Evolutionary conservation across 1,140 invertebrate species (phyloP).

Genomic region (Monochamus saltuarius): DNA sequence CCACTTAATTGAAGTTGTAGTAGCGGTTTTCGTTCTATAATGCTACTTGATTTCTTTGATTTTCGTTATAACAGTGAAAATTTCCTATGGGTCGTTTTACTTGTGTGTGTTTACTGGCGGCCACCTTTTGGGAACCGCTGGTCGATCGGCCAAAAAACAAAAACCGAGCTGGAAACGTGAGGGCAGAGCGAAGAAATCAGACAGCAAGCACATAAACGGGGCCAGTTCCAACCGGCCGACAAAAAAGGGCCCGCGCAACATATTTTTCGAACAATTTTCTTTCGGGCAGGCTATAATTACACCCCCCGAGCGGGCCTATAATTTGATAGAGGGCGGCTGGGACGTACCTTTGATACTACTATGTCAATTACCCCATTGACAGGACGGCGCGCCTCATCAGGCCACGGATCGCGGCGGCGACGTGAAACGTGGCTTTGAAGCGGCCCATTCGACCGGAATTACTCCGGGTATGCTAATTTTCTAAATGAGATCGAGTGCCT

Average conservation of each 20-base stretch:
- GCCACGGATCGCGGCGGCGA: slow-evolving; percentile 10
- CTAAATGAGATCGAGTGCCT: too few relatives aligned
- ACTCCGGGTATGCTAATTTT: slow-evolving; percentile 19
- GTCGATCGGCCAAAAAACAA: slow-evolving; percentile 13
- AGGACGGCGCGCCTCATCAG: slow-evolving; percentile 11
- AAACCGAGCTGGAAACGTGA: slow-evolving; percentile 15
- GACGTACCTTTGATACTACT: slow-evolving; percentile 50
- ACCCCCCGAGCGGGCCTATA: slow-evolving; percentile 47
- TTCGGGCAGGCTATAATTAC: slow-evolving; percentile 50
- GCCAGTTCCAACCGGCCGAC: slow-evolving; percentile 11
- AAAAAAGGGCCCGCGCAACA: slow-evolving; percentile 35
- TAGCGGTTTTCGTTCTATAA: too few relatives aligned
- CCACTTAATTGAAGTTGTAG: too few relatives aligned
- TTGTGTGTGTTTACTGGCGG: too few relatives aligned
- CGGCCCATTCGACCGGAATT: slow-evolving; percentile 21
- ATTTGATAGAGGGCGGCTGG: slow-evolving; percentile 43
- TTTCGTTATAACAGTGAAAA: too few relatives aligned
- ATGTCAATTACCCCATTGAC: slow-evolving; percentile 49
- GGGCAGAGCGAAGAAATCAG: slow-evolving; percentile 25
- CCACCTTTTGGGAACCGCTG: slow-evolving; percentile 6
- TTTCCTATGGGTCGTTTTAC: too few relatives aligned
- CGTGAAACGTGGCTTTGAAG: slow-evolving; percentile 34
- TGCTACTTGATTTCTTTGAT: too few relatives aligned
- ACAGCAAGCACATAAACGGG: slow-evolving; percentile 27
- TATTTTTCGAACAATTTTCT: slow-evolving; percentile 52